Evolutionary conservation across 1,140 invertebrate genomes (phyloP), one percentile per base, ranked within the genome.

Genomic region (Sitobion miscanthi): DNA sequence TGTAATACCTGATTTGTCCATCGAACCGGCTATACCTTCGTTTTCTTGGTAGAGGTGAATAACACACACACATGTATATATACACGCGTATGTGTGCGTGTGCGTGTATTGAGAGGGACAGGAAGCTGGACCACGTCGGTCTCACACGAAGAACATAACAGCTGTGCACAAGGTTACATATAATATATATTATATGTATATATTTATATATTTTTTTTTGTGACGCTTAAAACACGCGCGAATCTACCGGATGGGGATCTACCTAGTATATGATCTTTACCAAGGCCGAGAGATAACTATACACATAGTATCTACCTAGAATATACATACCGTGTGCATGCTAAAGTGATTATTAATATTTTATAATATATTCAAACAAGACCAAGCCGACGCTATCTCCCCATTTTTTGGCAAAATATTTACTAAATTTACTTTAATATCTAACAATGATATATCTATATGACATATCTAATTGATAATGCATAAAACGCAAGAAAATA

Each of bases 61-160:
- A 93, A 83, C 77, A 93, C 35, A 57, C n/a, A 82, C 20, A 49
- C 20, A 35, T 49, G 5, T 20, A 49, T 49, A 42, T 86, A 86
- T 86, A 45, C 8, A 30, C 23, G 14, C 11, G 21, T 30, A 11
- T 52, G 4, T 88, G 11, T 88, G 6, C 47, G 25, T 82, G 38
- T 82, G 17, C 35, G 42, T 82, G 42, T 62, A 77, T n/a, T 47
- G 62, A 38, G 45, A 82, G 69, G 82, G 91, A 93, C 91, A 93
- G 91, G 91, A 93, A 93, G 91, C 77, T 82, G 91, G 91, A 92
- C 91, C 21, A 85, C 77, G 42, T 86, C 35, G 82, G 82, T 93
- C 91, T 93, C 91, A 93, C 91, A 93, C 91, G 91, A 93, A 93
- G 91, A 93, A 93, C 77, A 83, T 85, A 82, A 82, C 77, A 85